Base-by-base conservation (phyloP, 2,797 vertebrate species). In the Lagodon rhomboides region DNA sequence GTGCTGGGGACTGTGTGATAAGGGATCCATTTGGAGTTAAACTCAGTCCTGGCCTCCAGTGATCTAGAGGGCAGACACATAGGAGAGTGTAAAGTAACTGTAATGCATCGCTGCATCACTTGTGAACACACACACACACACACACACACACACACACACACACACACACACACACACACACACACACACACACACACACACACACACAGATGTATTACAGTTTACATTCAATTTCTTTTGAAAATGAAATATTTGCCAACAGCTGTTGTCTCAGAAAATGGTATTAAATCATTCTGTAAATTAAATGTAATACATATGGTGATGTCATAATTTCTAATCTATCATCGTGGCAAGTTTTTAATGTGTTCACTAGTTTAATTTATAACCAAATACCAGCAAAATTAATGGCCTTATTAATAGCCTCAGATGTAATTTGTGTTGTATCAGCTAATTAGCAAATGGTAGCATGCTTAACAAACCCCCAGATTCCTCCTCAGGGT, bases 21-120 rank as follows among this genome's bases (percentile, higher is more conserved):
- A 88, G 76, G 63, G 73, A 73, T 85, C 68, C 83, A 82, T 89
- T 87, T 89, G 56, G 77, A 84, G 54, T 59, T 74, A 68, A 84
- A 76, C 46, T 61, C 25, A 56, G 68, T 46, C 38, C 69, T 85
- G 73, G 74, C 75, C 83, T 87, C 70, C 71, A 66, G 69, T 75
- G 47, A 73, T 86, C 68, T 61, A 79, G 61, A 30, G 68, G 68
- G 56, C 50, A 79, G 77, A 64, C 51, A 65, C 43, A 58, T 65
- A 18, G 72, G 66, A 83, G 77, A 68, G 56, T 41, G 68, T 12
- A 11, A 34, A 50, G 58, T 80, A 5, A 80, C 74, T 78, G 23
- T 64, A 71, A 80, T 79, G 27, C 68, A 70, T 54, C 63, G 72
- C 25, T 23, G 63, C 75, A 75, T 78, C 38, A 47, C 63, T 50